Evolutionary conservation across 2,888 invertebrate genomes (phyloP).

Genomic region (Stenolophus ochropezus): DNA sequence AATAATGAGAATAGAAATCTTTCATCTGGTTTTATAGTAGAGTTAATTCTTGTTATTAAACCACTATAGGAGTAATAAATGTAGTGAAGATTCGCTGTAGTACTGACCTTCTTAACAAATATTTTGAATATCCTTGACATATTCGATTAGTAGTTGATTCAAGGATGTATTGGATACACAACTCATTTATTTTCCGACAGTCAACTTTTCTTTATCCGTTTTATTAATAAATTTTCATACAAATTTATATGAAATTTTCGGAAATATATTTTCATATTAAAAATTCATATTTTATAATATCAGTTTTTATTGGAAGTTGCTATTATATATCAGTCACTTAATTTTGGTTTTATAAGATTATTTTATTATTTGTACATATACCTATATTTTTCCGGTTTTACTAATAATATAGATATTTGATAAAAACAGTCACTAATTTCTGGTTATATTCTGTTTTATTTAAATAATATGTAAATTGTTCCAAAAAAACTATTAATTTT

Average conservation of each 20-base stretch:
- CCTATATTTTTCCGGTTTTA: no score
- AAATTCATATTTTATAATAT: not conserved
- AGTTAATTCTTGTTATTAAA: not conserved
- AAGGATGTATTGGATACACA: not conserved
- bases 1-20: not conserved
- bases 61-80: not conserved
- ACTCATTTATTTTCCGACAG: not conserved
- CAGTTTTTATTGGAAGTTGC: no score
- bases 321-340: no score
- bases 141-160: constrained; percentile 1
- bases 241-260: not conserved
- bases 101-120: constrained; percentile 27
- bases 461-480: no score
- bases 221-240: not conserved
- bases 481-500: no score
- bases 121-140: constrained; percentile 19
- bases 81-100: not conserved
- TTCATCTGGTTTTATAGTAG: not conserved
- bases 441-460: no score
- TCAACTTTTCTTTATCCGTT: not conserved
- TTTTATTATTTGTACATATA: no score
- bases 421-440: no score
- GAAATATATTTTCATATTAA: not conserved
- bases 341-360: no score
- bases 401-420: no score